Evolutionary conservation across 2,113 vertebrate genomes (phyloP).

Genomic region (Hemiprocne comata): DNA sequence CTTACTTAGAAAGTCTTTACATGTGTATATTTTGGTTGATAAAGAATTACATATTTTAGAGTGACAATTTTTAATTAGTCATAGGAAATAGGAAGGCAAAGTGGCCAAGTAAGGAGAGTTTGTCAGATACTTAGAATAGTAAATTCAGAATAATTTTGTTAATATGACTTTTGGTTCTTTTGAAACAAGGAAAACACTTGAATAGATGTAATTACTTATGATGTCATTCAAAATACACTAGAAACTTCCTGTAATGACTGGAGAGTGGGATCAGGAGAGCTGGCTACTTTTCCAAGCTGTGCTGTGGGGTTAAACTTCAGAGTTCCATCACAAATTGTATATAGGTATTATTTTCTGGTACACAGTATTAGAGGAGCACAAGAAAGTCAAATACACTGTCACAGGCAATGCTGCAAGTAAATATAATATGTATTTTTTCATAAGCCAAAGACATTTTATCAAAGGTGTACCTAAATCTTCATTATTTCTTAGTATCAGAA

Average conservation of each 20-base stretch:
- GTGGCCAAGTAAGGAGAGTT: background rate
- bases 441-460: background rate
- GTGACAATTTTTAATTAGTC: background rate
- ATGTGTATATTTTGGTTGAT: background rate
- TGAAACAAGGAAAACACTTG: background rate
- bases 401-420: background rate
- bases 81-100: background rate
- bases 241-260: background rate
- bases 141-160: background rate
- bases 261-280: background rate
- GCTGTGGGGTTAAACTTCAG: background rate
- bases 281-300: background rate
- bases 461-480: background rate
- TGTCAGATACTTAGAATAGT: background rate
- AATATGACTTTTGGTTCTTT: background rate
- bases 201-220: background rate
- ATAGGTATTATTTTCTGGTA: background rate
- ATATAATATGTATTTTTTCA: background rate
- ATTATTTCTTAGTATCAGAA: background rate
- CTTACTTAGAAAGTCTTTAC: background rate
- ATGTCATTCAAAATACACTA: background rate
- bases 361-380: background rate
- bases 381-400: background rate
- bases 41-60: background rate
- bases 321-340: background rate